Base-by-base conservation (phyloP, 2,113 vertebrate genomes). In the Prionailurus bengalensis region DNA sequence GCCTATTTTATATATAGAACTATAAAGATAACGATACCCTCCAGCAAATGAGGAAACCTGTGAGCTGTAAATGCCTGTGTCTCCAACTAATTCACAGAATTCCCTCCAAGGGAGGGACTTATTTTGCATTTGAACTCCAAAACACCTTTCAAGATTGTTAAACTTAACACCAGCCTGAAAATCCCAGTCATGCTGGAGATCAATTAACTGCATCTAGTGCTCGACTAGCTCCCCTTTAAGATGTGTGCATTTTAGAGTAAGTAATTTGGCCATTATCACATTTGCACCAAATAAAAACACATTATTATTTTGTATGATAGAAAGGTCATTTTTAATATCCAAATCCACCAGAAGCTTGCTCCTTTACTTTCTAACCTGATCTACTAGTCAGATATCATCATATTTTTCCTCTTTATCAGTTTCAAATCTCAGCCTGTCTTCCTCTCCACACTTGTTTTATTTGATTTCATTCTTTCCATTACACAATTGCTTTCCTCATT, bases 121-220 rank as follows among this genome's bases (percentile, higher is more conserved):
- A 97, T 97, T 98, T 98, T 98, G 98, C 98, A 98, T 98, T 98
- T 98, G 98, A 98, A 98, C 97, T 98, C 97, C 97, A 97, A 97
- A 98, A 98, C 95, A 98, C 97, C 97, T 98, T 98, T 98, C 97
- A 95, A 98, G 98, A 98, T 98, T 97, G 98, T 98, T 98, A 98
- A 98, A 98, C 93, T 98, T 98, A 98, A 98, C 98, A 98, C 96
- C 97, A 98, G 96, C 96, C 97, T 97, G 97, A 98, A 98, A 98
- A 98, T 98, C 93, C 97, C 97, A 98, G 97, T 94, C 97, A 96
- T 97, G 98, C 96, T 98, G 98, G 97, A 98, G 97, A 98, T 98
- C 98, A 98, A 97, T 98, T 98, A 98, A 98, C 95, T 78, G 97
- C 87, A 95, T 95, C 96, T 74, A 96, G 97, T 91, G 96, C 70